These are phyloP conservation scores for Phymatocera aterrima DNA, from an alignment of 2,888 invertebrate genomes.

Conservation along the genomic window DNA sequence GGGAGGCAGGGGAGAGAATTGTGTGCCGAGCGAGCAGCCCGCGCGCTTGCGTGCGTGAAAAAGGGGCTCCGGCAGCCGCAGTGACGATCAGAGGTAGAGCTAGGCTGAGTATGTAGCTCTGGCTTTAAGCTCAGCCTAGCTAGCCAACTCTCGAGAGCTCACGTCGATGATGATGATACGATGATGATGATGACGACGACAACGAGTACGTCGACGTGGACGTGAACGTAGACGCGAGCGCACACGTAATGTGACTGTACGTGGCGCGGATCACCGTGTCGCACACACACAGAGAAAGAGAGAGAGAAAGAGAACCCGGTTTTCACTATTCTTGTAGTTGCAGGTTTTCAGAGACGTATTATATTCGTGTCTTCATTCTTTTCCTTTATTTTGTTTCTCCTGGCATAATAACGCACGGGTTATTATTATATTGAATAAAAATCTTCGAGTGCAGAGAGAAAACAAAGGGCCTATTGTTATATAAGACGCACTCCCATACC, in stretches of 20 bases:
- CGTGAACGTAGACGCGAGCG: slow-evolving; percentile 50
- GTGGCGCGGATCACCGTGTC: slow-evolving; percentile 53
- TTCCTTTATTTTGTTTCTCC: slow-evolving; percentile 8
- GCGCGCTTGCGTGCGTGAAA: slow-evolving; percentile 46
- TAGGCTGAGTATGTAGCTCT: neutral
- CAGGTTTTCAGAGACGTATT: slow-evolving; percentile 40
- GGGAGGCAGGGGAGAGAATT: slow-evolving; percentile 45
- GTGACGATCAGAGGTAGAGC: neutral
- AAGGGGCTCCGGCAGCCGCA: slow-evolving; percentile 59
- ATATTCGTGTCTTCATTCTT: no score
- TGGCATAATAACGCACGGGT: slow-evolving; percentile 19
- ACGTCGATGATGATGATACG: slow-evolving; percentile 48
- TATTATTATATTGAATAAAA: no score
- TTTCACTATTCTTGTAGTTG: slow-evolving; percentile 42
- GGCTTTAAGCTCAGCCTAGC: no score
- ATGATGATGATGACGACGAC: slow-evolving; percentile 36
- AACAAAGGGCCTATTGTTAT: slow-evolving; percentile 24
- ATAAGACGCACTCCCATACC: slow-evolving; percentile 36
- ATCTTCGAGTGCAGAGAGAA: no score
- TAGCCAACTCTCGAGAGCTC: no score
- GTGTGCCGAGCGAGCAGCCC: slow-evolving; percentile 52
- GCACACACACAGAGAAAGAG: slow-evolving; percentile 37
- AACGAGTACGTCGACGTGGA: slow-evolving; percentile 23
- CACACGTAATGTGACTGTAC: slow-evolving; percentile 44
- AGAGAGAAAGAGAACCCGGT: slow-evolving; percentile 37